phyloP scores from a whole-genome alignment of 2,888 invertebrate species.

The Cantharis rufa region DNA sequence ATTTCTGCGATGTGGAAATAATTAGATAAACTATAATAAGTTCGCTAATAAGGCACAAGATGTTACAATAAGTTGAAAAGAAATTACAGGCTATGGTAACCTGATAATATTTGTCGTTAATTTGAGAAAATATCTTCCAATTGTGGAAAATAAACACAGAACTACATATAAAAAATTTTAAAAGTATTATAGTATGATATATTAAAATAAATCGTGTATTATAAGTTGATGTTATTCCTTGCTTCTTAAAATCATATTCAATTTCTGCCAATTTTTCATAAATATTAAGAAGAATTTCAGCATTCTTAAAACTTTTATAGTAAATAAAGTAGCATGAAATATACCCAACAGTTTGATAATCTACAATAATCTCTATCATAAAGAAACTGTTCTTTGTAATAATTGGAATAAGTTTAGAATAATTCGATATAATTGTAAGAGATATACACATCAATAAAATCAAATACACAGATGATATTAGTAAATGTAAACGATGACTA shows the following conservation, averaged over 20 bases:
- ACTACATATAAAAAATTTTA: neutral
- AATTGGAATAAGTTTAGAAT: neutral
- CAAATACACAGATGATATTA: neutral
- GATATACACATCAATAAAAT: neutral
- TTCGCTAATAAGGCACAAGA: neutral
- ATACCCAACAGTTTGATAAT: neutral
- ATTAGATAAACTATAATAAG: neutral
- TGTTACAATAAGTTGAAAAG: neutral
- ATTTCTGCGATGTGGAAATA: neutral
- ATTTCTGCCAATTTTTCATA: neutral
- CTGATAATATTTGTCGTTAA: neutral
- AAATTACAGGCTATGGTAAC: neutral
- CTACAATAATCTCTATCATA: neutral
- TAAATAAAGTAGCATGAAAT: neutral
- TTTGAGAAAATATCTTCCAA: neutral
- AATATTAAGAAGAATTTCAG: neutral
- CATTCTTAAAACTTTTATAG: neutral
- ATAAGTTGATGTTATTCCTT: neutral
- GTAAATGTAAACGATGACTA: neutral
- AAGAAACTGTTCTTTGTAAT: neutral
- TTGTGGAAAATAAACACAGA: neutral
- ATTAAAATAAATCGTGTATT: neutral
- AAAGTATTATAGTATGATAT: neutral
- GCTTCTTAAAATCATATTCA: neutral
- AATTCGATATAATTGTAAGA: neutral